These are phyloP conservation scores for Chrysodeixis includens DNA, from an alignment of 2,888 invertebrate genomes.

Conservation along the genomic window DNA sequence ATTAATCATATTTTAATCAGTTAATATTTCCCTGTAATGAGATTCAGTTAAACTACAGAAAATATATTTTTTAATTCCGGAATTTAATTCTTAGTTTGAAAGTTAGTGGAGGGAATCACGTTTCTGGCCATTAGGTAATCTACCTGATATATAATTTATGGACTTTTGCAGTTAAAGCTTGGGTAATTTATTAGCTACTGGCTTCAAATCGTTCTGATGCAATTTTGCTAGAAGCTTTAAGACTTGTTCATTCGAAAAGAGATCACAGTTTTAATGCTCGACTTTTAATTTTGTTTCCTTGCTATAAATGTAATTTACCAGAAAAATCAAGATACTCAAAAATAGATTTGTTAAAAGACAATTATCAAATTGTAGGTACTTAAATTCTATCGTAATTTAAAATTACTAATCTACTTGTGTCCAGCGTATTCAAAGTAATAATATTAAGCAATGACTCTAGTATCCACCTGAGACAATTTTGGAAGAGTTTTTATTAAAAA, in stretches of 20 bases:
- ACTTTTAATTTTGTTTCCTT: neutral
- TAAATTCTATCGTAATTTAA: too few relatives aligned
- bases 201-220: conserved; percentile 13
- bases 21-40: neutral
- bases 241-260: neutral
- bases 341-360: too few relatives aligned
- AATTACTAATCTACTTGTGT: too few relatives aligned
- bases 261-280: neutral
- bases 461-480: too few relatives aligned
- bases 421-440: too few relatives aligned
- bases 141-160: conserved; percentile 31
- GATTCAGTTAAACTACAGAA: neutral
- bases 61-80: conserved; percentile 9
- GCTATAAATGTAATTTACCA: neutral
- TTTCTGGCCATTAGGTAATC: conserved; percentile 22
- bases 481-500: too few relatives aligned
- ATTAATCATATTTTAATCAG: conserved; percentile 4
- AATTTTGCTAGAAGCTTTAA: conserved; percentile 22
- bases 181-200: conserved; percentile 26
- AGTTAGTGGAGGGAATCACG: neutral
- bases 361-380: too few relatives aligned
- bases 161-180: conserved; percentile 26
- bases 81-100: conserved; percentile 35
- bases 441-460: too few relatives aligned
- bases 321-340: too few relatives aligned